Base-by-base conservation (phyloP, 2,113 vertebrate species). In the Neogale vison region DNA sequence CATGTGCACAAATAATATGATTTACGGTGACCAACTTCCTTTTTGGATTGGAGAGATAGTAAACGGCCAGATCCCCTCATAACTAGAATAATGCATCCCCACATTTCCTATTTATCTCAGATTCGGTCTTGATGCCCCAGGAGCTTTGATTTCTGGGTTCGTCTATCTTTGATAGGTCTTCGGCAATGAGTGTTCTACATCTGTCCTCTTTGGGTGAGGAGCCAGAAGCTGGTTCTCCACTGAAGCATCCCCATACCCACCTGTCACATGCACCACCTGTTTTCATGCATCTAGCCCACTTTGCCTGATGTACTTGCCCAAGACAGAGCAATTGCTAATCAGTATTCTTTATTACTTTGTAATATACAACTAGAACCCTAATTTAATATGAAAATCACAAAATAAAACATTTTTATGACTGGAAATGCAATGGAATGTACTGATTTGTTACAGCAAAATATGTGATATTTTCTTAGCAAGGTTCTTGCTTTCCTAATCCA, bases 381-480 rank as follows among this genome's bases (percentile, higher is more conserved):
- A 92, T 90, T 97, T 96, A 97, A 98, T 91, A 96, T 63, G 84
- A 2, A 95, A 92, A 98, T 98, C 95, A 95, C 71, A 93, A 89
- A 96, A 91, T 77, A 6, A 97, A 97, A 96, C 63, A 85, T 92
- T 97, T 96, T 98, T 98, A 76, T 95, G 94, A 79, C 34, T n/a
- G 57, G 77, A 97, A 97, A 97, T 96, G 63, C 76, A 91, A 84
- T 79, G 85, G 82, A 61, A 89, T 10, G 26, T 92, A 72, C 47
- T 8, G 20, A 39, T 95, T 94, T 20, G 94, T 95, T 94, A 59
- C 2, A 63, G 57, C 4, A 83, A 86, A 93, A 69, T 82, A 24
- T 26, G n/a, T 36, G 52, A 17, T 86, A 57, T 86, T 96, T 55
- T 97, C 45, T 96, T 31, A 95, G 71, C 80, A 74, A 93, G 45